Evolutionary conservation across 2,113 vertebrate species (phyloP).

Genomic region (Lontra canadensis): DNA sequence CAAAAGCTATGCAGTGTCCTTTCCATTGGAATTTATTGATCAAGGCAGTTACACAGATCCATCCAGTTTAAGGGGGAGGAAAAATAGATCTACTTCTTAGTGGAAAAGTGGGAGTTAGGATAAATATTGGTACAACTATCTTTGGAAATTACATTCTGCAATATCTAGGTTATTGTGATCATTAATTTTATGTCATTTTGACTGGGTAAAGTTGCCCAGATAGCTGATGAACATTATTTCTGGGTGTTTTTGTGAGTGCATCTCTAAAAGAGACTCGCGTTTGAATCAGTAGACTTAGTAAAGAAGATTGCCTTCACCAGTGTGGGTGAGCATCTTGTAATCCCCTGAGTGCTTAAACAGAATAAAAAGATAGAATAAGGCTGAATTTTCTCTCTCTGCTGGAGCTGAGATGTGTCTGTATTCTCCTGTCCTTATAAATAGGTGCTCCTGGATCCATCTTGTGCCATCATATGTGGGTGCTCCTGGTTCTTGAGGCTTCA

Average conservation of each 20-base stretch:
- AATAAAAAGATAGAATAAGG: not conserved
- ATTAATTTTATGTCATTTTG: not conserved
- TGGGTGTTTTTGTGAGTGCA: not conserved
- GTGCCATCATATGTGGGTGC: not conserved
- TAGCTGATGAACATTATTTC: too few species aligned
- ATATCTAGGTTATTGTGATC: not conserved
- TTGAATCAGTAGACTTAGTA: not conserved
- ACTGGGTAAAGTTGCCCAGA: not conserved
- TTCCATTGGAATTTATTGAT: not conserved
- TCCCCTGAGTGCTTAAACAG: not conserved
- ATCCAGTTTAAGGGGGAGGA: not conserved
- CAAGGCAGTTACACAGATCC: not conserved
- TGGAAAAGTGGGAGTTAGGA: not conserved
- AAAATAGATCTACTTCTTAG: not conserved
- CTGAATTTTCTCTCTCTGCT: not conserved
- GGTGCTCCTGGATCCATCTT: not conserved
- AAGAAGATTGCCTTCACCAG: not conserved
- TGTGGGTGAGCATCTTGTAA: too few species aligned
- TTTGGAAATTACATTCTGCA: not conserved
- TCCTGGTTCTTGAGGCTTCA: not conserved
- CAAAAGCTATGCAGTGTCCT: not conserved
- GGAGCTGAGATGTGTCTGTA: not conserved
- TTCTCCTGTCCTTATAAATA: not conserved
- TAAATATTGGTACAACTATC: not conserved
- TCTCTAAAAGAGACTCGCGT: not conserved